Evolutionary conservation across 2,888 invertebrate species (phyloP).

Genomic region (Amphipyra tragopoginis): DNA sequence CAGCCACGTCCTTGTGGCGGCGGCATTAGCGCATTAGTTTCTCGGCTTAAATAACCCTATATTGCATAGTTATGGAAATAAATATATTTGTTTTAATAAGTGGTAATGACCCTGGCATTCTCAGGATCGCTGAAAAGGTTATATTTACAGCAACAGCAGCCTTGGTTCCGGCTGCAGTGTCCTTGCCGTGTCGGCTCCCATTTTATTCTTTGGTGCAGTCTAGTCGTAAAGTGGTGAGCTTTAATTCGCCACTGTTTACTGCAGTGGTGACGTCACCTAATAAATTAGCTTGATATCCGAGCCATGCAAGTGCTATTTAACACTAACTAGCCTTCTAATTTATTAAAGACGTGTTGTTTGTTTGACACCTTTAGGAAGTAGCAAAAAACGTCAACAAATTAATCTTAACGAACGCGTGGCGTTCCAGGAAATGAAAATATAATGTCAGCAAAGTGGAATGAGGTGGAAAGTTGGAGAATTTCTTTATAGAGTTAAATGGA

Average conservation of each 20-base stretch:
- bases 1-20: slow-evolving; percentile 14
- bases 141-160: slow-evolving; percentile 25
- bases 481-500: slow-evolving; percentile 2
- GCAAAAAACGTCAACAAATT: slow-evolving; percentile 31
- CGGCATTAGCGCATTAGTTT: slow-evolving; percentile 13
- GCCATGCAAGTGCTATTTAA: slow-evolving; percentile 26
- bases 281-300: slow-evolving; percentile 38
- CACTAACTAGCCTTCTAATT: slow-evolving; percentile 39
- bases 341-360: slow-evolving; percentile 29
- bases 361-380: slow-evolving; percentile 47
- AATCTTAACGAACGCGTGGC: slow-evolving; percentile 31
- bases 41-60: slow-evolving; percentile 6
- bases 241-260: slow-evolving; percentile 42
- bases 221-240: slow-evolving; percentile 39
- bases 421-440: slow-evolving; percentile 39
- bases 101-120: slow-evolving; percentile 43
- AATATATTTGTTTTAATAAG: slow-evolving; percentile 13
- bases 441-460: not conserved
- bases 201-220: slow-evolving; percentile 44
- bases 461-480: slow-evolving; percentile 6
- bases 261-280: slow-evolving; percentile 43
- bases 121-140: slow-evolving; percentile 26
- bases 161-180: slow-evolving; percentile 56
- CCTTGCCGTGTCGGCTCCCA: slow-evolving; percentile 60
- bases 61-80: slow-evolving; percentile 7